Evolutionary conservation across 92 coral and sea anemone genomes (phyloP).

Genomic region (Siderastrea radians): DNA sequence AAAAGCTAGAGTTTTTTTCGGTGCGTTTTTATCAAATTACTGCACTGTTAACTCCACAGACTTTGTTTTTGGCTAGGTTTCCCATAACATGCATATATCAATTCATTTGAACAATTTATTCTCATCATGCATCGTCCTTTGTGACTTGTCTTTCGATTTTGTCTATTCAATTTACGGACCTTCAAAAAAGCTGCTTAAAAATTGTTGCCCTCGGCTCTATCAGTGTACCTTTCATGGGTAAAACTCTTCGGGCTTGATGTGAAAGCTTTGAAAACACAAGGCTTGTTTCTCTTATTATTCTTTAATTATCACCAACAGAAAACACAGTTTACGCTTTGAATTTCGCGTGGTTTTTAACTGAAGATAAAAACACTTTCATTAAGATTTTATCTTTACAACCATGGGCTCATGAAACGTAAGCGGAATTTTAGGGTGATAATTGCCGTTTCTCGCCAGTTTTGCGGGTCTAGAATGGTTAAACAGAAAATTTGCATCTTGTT

Average conservation of each 20-base stretch:
- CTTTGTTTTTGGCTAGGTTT: not conserved
- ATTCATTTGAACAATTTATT: conserved; percentile 17
- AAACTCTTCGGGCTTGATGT: not conserved
- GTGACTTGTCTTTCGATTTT: not conserved
- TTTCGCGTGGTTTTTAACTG: not conserved
- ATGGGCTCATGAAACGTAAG: not conserved
- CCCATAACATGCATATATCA: not conserved
- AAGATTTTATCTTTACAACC: not conserved
- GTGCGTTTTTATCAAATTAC: not conserved
- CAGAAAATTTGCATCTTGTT: conserved; percentile 22
- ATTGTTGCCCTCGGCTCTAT: not conserved
- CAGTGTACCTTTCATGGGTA: not conserved
- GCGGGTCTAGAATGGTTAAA: not conserved
- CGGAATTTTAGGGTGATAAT: not conserved
- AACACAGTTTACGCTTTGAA: not conserved
- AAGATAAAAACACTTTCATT: not conserved
- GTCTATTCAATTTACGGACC: not conserved
- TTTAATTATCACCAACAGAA: not conserved
- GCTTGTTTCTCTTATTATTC: not conserved
- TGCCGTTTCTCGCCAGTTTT: not conserved
- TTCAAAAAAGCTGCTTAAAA: not conserved
- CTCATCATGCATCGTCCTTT: not conserved
- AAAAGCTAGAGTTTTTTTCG: not conserved
- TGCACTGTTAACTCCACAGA: not conserved
- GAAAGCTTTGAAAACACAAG: not conserved